A percentile compares a stretch with the other conserved stretches of the same genome.
Conservation (phyloP, 2,888 invertebrate species). For the Conomelus anceps region DNA sequence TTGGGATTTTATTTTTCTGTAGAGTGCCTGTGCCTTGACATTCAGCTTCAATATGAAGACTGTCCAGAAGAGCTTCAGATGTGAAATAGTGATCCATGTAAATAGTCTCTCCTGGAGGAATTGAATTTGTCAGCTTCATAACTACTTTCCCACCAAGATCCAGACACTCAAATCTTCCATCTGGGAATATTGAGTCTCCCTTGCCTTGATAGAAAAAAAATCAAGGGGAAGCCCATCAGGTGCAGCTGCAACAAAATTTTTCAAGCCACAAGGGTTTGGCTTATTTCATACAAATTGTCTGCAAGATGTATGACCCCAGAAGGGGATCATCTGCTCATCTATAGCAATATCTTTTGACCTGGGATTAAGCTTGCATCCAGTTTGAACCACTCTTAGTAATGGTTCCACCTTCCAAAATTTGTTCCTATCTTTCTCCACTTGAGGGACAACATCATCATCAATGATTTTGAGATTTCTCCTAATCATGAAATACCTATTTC, state of each 20-base stretch:
- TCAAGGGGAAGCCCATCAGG: slow-evolving; percentile 34
- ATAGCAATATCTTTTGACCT: slow-evolving; percentile 31
- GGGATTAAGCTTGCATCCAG: slow-evolving; percentile 4
- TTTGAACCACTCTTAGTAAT: neutral
- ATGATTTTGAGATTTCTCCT: slow-evolving; percentile 12
- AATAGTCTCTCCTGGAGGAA: slow-evolving; percentile 16
- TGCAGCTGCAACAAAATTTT: slow-evolving; percentile 37
- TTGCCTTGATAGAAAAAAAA: slow-evolving; percentile 36
- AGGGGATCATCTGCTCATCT: slow-evolving; percentile 38
- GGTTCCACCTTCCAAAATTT: slow-evolving; percentile 16
- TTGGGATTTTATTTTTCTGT: slow-evolving; percentile 30
- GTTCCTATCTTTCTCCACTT: neutral
- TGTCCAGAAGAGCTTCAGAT: slow-evolving; percentile 13
- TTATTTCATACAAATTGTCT: slow-evolving; percentile 32
- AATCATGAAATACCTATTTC: neutral
- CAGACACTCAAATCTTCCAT: neutral
- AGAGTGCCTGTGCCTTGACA: slow-evolving; percentile 17
- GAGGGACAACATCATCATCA: neutral
- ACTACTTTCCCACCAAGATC: neutral
- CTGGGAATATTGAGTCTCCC: slow-evolving; percentile 18
- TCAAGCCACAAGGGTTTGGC: slow-evolving; percentile 37
- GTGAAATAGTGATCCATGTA: slow-evolving; percentile 26
- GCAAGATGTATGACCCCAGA: slow-evolving; percentile 32
- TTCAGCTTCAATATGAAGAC: slow-evolving; percentile 13
- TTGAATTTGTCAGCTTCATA: slow-evolving; percentile 20